Conservation (phyloP, 1,140 invertebrate species). For the Euglossa dilemma region DNA sequence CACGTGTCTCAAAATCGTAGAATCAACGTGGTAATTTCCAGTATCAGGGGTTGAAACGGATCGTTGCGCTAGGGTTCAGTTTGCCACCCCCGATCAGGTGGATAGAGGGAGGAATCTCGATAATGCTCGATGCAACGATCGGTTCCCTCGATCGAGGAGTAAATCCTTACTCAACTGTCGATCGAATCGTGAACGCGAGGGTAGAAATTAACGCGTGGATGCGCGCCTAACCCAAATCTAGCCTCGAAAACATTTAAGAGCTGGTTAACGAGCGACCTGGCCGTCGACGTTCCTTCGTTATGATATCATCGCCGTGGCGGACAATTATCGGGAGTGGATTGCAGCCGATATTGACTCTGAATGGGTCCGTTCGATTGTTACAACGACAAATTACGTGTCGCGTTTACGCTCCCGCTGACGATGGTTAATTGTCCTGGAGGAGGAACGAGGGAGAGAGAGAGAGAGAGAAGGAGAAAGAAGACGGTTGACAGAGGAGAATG, state of each 20-base stretch:
- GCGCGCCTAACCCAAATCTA: background rate
- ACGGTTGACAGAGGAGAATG: slow-evolving; percentile 22
- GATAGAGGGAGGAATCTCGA: background rate
- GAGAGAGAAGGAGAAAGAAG: background rate
- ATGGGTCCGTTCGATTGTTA: background rate
- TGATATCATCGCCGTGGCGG: background rate
- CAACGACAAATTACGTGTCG: slow-evolving; percentile 14
- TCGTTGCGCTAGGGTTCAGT: background rate
- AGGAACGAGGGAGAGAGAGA: background rate
- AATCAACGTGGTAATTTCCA: background rate
- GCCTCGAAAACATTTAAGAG: background rate
- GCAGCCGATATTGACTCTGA: background rate
- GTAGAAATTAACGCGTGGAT: background rate
- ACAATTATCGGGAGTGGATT: slow-evolving; percentile 19
- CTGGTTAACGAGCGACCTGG: background rate
- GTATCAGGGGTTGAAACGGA: background rate
- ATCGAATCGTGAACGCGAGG: background rate
- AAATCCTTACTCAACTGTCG: background rate
- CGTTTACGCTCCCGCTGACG: slow-evolving; percentile 7
- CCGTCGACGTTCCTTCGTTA: background rate
- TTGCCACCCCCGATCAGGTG: background rate
- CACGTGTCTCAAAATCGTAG: background rate
- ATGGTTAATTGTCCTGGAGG: slow-evolving; percentile 15
- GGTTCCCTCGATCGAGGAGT: background rate
- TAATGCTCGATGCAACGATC: background rate